A percentile compares a stretch with the other conserved stretches of the same genome.
phyloP scores from a whole-genome alignment of 2,888 invertebrate genomes.

The Andrena bicolor region DNA sequence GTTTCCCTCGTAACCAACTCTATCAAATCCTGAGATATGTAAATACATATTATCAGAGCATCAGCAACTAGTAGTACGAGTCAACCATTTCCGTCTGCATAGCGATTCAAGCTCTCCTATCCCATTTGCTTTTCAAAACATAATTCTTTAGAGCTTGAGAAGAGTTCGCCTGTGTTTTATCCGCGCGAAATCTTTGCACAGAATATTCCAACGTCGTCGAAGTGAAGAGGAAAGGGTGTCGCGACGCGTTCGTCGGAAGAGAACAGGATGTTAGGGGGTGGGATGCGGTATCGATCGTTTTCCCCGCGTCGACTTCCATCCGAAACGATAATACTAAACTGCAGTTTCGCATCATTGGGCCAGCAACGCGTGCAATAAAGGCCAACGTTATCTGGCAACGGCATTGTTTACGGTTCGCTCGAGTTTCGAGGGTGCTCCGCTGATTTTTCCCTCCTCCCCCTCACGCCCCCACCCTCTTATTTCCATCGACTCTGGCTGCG shows the following conservation, averaged over 20 bases:
- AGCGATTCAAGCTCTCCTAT: neutral
- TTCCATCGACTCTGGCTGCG: neutral
- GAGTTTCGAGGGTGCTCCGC: slow-evolving; percentile 65
- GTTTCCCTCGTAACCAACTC: neutral
- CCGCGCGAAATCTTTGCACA: too few relatives aligned
- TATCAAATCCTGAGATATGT: too few relatives aligned
- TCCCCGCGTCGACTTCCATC: slow-evolving; percentile 36
- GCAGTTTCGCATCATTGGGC: slow-evolving; percentile 64
- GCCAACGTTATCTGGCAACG: slow-evolving; percentile 59
- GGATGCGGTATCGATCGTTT: slow-evolving; percentile 55
- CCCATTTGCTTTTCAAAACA: neutral
- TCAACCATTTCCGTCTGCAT: neutral
- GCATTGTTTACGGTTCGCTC: slow-evolving; percentile 71
- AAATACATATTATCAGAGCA: too few relatives aligned
- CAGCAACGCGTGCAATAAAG: slow-evolving; percentile 70
- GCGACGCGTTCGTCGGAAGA: slow-evolving; percentile 20
- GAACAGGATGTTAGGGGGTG: slow-evolving; percentile 24
- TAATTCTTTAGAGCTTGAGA: neutral
- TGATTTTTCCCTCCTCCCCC: slow-evolving; percentile 13
- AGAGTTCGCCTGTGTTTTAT: too few relatives aligned
- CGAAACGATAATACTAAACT: slow-evolving; percentile 63
- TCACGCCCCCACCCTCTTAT: neutral
- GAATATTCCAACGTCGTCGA: too few relatives aligned
- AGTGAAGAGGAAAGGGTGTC: neutral
- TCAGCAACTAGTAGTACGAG: slow-evolving; percentile 2